Conservation (phyloP, 1,140 invertebrate genomes). For the Aphelenchoides fujianensis region DNA sequence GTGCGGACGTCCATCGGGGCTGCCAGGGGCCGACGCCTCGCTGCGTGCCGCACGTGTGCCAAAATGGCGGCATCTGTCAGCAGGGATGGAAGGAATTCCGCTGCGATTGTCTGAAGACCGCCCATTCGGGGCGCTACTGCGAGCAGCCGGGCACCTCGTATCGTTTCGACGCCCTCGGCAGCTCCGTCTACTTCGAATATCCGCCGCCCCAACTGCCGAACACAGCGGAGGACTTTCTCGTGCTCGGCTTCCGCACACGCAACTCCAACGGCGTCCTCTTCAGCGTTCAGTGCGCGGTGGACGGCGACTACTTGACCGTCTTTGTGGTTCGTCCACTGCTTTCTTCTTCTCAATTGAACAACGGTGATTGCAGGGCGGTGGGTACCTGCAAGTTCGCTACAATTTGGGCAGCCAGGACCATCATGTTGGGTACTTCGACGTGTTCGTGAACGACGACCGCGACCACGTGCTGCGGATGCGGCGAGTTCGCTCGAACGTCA, state of each 20-base stretch:
- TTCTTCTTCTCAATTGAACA: conserved; percentile 27
- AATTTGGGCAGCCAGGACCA: conserved; percentile 51
- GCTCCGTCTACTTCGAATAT: conserved; percentile 48
- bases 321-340: conserved; percentile 36
- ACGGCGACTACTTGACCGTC: conserved; percentile 54
- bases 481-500: conserved; percentile 44
- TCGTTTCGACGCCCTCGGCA: conserved; percentile 36
- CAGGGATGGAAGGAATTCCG: conserved; percentile 50
- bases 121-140: conserved; percentile 46
- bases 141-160: conserved; percentile 43
- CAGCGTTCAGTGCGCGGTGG: conserved; percentile 52
- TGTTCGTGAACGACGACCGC: conserved; percentile 41
- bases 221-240: conserved; percentile 38
- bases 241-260: conserved; percentile 46
- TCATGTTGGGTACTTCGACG: conserved; percentile 45
- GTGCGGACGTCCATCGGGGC: conserved; percentile 16
- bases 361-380: no score
- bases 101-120: conserved; percentile 52
- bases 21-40: conserved; percentile 28
- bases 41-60: conserved; percentile 44
- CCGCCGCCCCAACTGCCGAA: conserved; percentile 29
- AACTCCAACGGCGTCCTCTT: conserved; percentile 46
- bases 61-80: conserved; percentile 49
- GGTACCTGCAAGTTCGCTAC: conserved; percentile 54
- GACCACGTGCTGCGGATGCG: conserved; percentile 45